Evolutionary conservation across 2,888 invertebrate species (phyloP).

Genomic region (Lucinisca nassula): DNA sequence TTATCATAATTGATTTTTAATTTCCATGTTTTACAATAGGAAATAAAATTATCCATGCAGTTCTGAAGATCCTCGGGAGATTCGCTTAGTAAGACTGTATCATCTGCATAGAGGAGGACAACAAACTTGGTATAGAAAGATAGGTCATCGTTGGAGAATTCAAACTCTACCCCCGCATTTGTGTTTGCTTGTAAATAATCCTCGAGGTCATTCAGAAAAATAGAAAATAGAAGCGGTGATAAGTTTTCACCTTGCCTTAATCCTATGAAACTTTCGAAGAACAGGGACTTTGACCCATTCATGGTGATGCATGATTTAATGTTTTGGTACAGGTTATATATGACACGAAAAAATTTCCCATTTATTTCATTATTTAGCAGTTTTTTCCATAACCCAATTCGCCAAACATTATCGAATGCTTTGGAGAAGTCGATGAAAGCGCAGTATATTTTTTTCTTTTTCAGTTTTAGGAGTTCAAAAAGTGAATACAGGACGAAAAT

Average conservation of each 20-base stretch:
- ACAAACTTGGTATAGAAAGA: neutral
- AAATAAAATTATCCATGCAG: neutral
- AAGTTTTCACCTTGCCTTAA: slow-evolving; percentile 12
- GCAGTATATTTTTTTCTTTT: neutral
- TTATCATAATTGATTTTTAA: slow-evolving; percentile 12
- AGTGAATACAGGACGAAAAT: slow-evolving; percentile 13
- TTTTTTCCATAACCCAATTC: slow-evolving; percentile 16
- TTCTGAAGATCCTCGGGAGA: neutral
- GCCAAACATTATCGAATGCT: neutral
- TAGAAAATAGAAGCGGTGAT: neutral
- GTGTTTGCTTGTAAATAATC: neutral
- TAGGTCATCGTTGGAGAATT: neutral
- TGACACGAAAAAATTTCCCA: slow-evolving; percentile 10
- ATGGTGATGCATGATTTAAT: slow-evolving; percentile 7
- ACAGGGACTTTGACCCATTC: neutral
- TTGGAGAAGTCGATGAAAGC: slow-evolving; percentile 14
- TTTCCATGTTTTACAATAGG: neutral
- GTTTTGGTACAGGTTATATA: slow-evolving; percentile 10
- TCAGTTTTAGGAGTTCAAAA: neutral
- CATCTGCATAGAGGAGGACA: neutral
- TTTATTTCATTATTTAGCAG: slow-evolving; percentile 2
- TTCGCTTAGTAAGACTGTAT: neutral
- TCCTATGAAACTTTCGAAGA: neutral
- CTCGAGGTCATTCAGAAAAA: neutral
- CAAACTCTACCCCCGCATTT: neutral